These are phyloP conservation scores for Crocallis elinguaria DNA, from an alignment of 2,888 invertebrate species.

Conservation along the genomic window DNA sequence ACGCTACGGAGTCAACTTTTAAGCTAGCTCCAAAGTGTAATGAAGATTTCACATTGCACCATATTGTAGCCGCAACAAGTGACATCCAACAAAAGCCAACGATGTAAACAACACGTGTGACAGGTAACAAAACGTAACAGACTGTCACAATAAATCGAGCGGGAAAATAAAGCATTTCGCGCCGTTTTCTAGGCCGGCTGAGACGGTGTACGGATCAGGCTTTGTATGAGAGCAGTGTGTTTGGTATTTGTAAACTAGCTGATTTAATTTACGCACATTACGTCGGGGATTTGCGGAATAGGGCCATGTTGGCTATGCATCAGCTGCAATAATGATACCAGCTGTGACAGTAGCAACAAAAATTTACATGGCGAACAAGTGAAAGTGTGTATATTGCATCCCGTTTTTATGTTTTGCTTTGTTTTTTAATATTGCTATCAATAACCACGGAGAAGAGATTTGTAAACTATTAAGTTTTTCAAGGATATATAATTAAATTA, in stretches of 20 bases:
- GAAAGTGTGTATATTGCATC: too few relatives aligned
- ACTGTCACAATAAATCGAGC: conserved; percentile 78
- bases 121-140: conserved; percentile 79
- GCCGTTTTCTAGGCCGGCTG: conserved; percentile 64
- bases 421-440: too few relatives aligned
- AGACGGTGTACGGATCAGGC: conserved; percentile 51
- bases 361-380: too few relatives aligned
- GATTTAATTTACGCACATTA: neutral
- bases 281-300: neutral
- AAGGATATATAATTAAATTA: too few relatives aligned
- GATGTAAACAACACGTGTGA: conserved; percentile 56
- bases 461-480: too few relatives aligned
- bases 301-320: neutral
- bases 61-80: conserved; percentile 25
- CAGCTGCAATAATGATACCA: neutral
- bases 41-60: conserved; percentile 23
- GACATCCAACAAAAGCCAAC: conserved; percentile 36
- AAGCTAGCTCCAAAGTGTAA: conserved; percentile 4
- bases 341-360: too few relatives aligned
- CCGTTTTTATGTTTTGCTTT: too few relatives aligned
- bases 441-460: too few relatives aligned
- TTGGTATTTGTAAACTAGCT: neutral
- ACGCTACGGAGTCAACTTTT: neutral
- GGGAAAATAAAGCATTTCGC: conserved; percentile 77
- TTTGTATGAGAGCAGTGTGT: neutral